These are phyloP conservation scores for Cinclus mexicanus DNA, from an alignment of 2,113 vertebrate species.

Conservation along the genomic window DNA sequence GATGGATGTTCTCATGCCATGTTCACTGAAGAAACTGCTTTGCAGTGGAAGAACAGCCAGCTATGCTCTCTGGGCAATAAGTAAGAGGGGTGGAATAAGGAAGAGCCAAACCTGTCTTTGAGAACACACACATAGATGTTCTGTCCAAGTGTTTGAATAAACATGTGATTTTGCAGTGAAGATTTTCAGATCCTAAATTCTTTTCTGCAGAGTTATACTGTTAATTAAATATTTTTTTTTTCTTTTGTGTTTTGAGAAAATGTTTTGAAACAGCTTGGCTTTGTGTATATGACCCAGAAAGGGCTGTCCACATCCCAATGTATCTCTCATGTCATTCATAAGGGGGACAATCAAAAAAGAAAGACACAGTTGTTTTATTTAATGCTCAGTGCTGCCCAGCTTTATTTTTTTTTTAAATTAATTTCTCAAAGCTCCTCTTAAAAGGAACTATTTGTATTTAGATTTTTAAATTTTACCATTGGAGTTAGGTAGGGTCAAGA, in stretches of 20 bases:
- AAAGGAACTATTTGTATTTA: neutral
- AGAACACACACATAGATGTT: neutral
- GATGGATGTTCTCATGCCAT: neutral
- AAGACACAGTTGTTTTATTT: neutral
- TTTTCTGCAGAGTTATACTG: neutral
- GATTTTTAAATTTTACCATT: neutral
- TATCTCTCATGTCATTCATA: neutral
- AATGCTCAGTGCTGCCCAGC: neutral
- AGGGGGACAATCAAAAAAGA: neutral
- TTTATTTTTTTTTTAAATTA: neutral
- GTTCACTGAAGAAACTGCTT: neutral
- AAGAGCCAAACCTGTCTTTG: neutral
- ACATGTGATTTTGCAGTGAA: neutral
- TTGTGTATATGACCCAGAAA: neutral
- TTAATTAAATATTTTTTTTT: neutral
- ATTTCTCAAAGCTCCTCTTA: neutral
- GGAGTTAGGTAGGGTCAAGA: neutral
- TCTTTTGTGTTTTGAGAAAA: neutral
- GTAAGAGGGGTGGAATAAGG: neutral
- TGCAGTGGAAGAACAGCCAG: neutral
- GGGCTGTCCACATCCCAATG: neutral
- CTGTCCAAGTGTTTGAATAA: neutral
- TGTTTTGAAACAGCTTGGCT: neutral
- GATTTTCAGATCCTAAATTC: neutral
- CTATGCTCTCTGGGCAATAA: neutral